Percentiles rank a stretch among this genome's conserved stretches.
Evolutionary conservation across 2,888 invertebrate species (phyloP).

Genomic region (Ochropleura leucogaster): DNA sequence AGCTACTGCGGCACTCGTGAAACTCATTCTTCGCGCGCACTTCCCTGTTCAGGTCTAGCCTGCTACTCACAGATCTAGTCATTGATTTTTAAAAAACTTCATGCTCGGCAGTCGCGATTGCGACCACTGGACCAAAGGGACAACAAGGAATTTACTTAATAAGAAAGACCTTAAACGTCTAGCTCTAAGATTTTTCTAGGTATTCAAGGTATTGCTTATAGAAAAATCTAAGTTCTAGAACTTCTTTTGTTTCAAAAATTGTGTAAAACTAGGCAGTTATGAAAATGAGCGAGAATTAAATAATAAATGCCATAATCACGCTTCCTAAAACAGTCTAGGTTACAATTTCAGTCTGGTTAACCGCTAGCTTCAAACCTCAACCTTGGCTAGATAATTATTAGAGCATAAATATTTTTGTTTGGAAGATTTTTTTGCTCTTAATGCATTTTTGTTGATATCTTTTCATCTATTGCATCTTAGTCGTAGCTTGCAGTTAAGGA

Average conservation of each 20-base stretch:
- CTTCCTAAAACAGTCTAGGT: constrained; percentile 24
- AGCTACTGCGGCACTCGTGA: constrained; percentile 1
- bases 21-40: not conserved
- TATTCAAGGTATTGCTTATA: too few species aligned
- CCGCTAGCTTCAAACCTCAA: constrained; percentile 41
- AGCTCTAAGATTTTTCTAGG: not conserved
- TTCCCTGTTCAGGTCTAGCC: not conserved
- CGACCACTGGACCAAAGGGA: too few species aligned
- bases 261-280: not conserved
- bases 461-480: constrained; percentile 4
- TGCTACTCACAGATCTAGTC: not conserved
- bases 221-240: too few species aligned
- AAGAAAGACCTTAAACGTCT: not conserved
- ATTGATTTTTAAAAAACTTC: not conserved
- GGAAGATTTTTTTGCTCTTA: not conserved
- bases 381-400: constrained; percentile 43
- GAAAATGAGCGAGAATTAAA: not conserved
- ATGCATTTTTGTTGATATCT: constrained; percentile 1
- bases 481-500: constrained; percentile 10
- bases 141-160: too few species aligned
- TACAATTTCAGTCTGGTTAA: constrained; percentile 13
- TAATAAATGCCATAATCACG: constrained; percentile 15
- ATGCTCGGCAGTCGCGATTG: too few species aligned
- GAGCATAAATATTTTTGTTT: constrained; percentile 27
- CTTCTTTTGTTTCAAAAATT: too few species aligned